Evolutionary conservation across 2,888 invertebrate species (phyloP).

Genomic region (Torymus aiolomorphi): DNA sequence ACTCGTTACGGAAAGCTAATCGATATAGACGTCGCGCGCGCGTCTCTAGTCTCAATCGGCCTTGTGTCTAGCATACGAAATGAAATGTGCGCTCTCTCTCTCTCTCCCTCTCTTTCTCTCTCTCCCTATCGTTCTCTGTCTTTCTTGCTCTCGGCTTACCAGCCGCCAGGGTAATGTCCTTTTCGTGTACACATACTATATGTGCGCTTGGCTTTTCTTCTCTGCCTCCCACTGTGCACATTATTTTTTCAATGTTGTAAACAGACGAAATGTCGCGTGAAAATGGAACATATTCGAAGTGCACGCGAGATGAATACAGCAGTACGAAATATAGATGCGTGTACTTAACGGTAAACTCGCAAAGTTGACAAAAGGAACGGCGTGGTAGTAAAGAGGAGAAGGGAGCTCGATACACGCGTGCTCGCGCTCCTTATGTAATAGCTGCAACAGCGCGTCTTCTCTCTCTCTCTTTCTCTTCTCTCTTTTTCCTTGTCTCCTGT

Average conservation of each 20-base stretch:
- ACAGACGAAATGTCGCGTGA: background rate
- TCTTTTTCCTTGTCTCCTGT: background rate
- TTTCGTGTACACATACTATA: constrained; percentile 13
- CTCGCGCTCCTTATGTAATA: constrained; percentile 34
- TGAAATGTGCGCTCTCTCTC: constrained; percentile 47
- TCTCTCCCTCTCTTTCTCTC: too few species aligned
- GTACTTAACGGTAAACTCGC: background rate
- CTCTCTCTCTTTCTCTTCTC: too few species aligned
- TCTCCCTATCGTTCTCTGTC: too few species aligned
- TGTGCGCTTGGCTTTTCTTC: too few species aligned
- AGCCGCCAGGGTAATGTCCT: constrained; percentile 56
- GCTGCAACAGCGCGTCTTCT: constrained; percentile 20
- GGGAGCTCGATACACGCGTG: background rate
- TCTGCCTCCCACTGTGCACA: too few species aligned
- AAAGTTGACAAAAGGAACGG: constrained; percentile 13
- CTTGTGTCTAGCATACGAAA: constrained; percentile 62
- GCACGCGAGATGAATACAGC: background rate
- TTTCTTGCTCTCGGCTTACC: too few species aligned
- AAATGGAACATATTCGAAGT: background rate
- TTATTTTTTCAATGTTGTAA: too few species aligned
- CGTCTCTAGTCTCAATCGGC: constrained; percentile 59
- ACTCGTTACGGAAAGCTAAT: constrained; percentile 62
- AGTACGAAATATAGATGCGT: background rate
- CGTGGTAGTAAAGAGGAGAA: background rate
- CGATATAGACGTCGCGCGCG: constrained; percentile 66